Evolutionary conservation across 2,888 invertebrate genomes (phyloP), one percentile per base, ranked within the genome.

Genomic region (Athalia circularis): DNA sequence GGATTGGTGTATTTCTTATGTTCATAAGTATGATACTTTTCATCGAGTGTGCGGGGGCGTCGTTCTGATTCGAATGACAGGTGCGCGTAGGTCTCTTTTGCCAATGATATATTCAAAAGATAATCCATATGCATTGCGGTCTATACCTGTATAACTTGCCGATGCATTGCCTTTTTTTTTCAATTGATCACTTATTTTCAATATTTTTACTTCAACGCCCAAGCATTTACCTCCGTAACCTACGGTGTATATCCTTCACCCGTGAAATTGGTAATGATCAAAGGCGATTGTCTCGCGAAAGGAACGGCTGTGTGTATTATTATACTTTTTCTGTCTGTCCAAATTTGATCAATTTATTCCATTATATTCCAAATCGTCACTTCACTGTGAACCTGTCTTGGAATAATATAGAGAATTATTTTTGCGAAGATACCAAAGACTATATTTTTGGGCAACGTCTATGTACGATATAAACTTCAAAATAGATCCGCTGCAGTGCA

Each of bases 31-130:
- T 13, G 50, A 65, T 52, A 52, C 11, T 75, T 75, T 64, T 64
- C 3, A 64, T 13, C 50, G 48, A 64, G 47, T 11, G 43, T 61
- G 43, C 1, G 64, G 64, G 52, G 64, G 75, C 75, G 64, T 75
- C 50, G 52, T 50, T 64, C 75, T 52, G 62, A 75, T 75, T 50
- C 75, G 64, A 61, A 62, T 75, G 75, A 75, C 75, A 75, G 75
- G 75, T 75, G 75, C 64, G 75, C 75, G 75, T 75, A 62, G 75
- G 75, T n/a, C 48, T 75, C 64, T 50, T 75, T 29, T 29, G 75
- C 61, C 75, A 43, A 75, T 75, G 47, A 75, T 75, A 75, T 29
- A 62, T 75, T 52, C 62, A 50, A 11, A n/a, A 62, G 75, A 75
- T 75, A 62, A 62, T 64, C 29, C 50, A 75, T 29, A 29, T 75